phyloP scores from a whole-genome alignment of 2,797 vertebrate genomes.

The Oreochromis mossambicus region DNA sequence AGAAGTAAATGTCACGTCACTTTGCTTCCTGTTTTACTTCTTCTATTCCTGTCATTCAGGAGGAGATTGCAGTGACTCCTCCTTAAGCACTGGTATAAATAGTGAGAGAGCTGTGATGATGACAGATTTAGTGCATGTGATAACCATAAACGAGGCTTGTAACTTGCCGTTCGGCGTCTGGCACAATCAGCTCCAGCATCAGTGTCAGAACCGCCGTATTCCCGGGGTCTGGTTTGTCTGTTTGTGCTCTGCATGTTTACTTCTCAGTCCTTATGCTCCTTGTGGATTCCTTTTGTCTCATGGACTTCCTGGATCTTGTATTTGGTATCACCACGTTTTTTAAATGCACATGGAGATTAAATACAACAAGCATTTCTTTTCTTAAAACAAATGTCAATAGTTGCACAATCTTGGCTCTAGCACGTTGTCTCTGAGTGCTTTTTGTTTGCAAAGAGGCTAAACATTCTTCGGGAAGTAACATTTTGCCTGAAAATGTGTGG shows the following conservation, averaged over 20 bases:
- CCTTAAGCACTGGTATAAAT: not conserved
- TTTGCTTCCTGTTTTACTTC: not conserved
- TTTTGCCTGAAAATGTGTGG: not conserved
- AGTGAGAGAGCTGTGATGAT: not conserved
- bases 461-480: not conserved
- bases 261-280: not conserved
- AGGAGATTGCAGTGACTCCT: not conserved
- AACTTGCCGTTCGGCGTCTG: not conserved
- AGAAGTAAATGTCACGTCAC: not conserved
- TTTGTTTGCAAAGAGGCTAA: slow-evolving; percentile 9
- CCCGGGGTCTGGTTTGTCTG: not conserved
- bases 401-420: not conserved
- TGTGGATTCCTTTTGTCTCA: not conserved
- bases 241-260: not conserved
- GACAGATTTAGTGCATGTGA: not conserved
- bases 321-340: not conserved
- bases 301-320: not conserved
- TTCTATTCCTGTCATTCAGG: not conserved
- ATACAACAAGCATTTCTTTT: slow-evolving; percentile 10
- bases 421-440: not conserved
- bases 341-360: slow-evolving; percentile 3
- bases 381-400: not conserved
- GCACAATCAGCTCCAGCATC: not conserved
- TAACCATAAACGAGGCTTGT: not conserved
- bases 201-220: not conserved